A percentile compares a stretch with the other conserved stretches of the same genome.
Conservation (phyloP, 2,113 vertebrate genomes). For the Rhea americana region DNA sequence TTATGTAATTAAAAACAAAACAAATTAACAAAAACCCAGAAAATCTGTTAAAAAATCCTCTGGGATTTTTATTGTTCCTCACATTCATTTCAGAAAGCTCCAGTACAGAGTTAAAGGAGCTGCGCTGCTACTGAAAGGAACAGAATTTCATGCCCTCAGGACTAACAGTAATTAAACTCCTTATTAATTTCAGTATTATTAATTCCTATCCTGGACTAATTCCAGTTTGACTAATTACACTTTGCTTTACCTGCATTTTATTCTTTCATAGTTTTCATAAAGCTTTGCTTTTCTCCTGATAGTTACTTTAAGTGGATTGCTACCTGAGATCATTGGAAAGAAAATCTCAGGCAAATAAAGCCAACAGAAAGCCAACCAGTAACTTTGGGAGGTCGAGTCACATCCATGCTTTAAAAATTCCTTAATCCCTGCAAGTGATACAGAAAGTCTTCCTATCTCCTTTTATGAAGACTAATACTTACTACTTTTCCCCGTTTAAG, state of each 20-base stretch:
- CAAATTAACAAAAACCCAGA: neutral
- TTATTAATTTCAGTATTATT: constrained; percentile 19
- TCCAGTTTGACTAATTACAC: neutral
- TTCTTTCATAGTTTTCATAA: neutral
- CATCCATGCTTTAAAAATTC: neutral
- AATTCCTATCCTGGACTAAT: neutral
- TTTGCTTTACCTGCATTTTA: neutral
- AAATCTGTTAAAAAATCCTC: neutral
- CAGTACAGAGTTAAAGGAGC: neutral
- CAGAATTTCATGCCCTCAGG: neutral
- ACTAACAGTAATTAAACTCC: constrained; percentile 5
- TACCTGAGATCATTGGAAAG: neutral
- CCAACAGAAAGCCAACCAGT: neutral
- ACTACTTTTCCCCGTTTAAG: neutral
- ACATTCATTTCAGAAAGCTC: neutral
- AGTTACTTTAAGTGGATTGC: neutral
- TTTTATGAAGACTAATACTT: neutral
- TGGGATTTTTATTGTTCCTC: neutral
- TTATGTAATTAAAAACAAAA: neutral
- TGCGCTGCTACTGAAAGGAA: accelerated
- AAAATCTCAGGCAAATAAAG: neutral
- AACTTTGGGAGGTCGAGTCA: neutral
- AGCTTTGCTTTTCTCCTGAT: neutral
- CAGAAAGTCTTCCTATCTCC: neutral
- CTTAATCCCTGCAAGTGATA: neutral